Percentiles rank a stretch among this genome's conserved stretches.
Conservation (phyloP, 2,113 vertebrate genomes). For the Sebastes schlegelii region DNA sequence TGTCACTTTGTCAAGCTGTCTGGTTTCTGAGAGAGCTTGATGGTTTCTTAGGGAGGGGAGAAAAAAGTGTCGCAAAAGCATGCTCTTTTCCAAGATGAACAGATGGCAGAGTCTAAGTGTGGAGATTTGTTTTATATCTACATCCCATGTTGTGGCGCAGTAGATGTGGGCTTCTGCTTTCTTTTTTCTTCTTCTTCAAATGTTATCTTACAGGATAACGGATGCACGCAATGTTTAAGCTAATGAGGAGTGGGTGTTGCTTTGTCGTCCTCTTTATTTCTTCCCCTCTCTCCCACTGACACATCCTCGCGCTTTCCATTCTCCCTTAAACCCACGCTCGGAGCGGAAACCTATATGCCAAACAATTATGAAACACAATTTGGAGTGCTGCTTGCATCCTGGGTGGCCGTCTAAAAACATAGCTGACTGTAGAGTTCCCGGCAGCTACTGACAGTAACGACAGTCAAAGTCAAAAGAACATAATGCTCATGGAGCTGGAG, state of each 20-base stretch:
- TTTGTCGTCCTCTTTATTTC: constrained; percentile 68
- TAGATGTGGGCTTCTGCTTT: constrained; percentile 49
- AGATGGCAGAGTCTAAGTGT: constrained; percentile 76
- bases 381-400: constrained; percentile 45
- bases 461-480: constrained; percentile 14
- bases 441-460: constrained; percentile 7
- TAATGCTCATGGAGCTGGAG: constrained; percentile 27
- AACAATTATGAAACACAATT: constrained; percentile 69
- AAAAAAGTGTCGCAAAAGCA: constrained; percentile 50
- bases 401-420: constrained; percentile 50
- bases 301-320: constrained; percentile 63
- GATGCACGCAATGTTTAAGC: constrained; percentile 66
- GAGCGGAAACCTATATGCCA: constrained; percentile 65
- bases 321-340: constrained; percentile 70
- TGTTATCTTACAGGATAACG: constrained; percentile 62
- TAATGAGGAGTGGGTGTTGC: constrained; percentile 76
- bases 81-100: constrained; percentile 66
- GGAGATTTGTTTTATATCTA: constrained; percentile 75
- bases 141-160: constrained; percentile 59
- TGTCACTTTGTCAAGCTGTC: constrained; percentile 75
- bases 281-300: constrained; percentile 65
- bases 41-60: constrained; percentile 61
- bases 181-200: constrained; percentile 43
- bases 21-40: constrained; percentile 67
- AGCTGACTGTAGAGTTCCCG: constrained; percentile 34